A percentile compares a stretch with the other conserved stretches of the same genome.
Evolutionary conservation across 2,113 vertebrate genomes (phyloP).

Genomic region (Himantopus leucocephalus): DNA sequence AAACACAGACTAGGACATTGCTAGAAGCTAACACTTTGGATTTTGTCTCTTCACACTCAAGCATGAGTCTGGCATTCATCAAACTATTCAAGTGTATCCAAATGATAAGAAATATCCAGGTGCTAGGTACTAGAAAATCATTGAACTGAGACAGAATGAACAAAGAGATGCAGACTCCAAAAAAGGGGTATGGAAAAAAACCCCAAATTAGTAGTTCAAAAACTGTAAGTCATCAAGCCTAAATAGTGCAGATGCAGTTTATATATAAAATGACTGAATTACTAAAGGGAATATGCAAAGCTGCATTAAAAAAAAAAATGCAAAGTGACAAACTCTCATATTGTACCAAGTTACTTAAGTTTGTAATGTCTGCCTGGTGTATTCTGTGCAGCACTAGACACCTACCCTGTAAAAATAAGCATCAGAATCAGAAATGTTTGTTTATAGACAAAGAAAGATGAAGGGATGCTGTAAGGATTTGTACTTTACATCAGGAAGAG

Average conservation of each 20-base stretch:
- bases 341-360: neutral
- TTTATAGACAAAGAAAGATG: neutral
- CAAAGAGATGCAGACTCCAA: neutral
- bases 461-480: neutral
- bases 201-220: neutral
- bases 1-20: neutral
- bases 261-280: neutral
- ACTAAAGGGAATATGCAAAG: neutral
- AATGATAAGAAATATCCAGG: neutral
- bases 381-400: neutral
- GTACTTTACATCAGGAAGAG: neutral
- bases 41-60: neutral
- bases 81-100: neutral
- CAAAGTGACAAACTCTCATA: neutral
- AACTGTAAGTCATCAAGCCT: neutral
- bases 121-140: neutral
- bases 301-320: neutral
- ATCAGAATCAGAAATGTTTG: neutral
- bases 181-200: neutral
- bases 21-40: neutral
- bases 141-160: neutral
- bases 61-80: neutral
- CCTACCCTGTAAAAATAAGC: neutral
- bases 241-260: neutral
- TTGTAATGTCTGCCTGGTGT: neutral